These are phyloP conservation scores for Empidonax traillii DNA, from an alignment of 2,113 vertebrate genomes.

Conservation along the genomic window DNA sequence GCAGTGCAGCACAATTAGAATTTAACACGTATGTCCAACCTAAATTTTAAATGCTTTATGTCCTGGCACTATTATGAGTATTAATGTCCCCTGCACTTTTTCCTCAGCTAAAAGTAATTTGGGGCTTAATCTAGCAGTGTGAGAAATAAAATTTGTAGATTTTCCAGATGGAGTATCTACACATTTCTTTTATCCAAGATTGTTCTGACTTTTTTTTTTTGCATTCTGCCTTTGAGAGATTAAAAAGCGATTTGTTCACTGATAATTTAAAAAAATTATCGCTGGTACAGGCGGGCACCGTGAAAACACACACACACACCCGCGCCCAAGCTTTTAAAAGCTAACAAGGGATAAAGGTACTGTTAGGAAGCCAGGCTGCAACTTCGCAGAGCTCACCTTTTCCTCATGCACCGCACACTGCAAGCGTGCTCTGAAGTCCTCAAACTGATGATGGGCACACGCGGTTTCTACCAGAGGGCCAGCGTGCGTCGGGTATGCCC, in stretches of 20 bases:
- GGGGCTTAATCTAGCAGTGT: background rate
- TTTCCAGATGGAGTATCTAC: background rate
- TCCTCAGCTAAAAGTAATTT: background rate
- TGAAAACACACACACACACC: background rate
- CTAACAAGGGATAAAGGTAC: background rate
- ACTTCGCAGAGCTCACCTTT: background rate
- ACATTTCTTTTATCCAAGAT: background rate
- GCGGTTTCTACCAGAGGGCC: background rate
- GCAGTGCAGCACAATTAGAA: background rate
- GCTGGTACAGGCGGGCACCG: background rate
- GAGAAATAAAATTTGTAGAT: background rate
- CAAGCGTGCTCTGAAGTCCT: background rate
- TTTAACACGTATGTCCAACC: background rate
- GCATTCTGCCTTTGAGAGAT: background rate
- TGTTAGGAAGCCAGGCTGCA: background rate
- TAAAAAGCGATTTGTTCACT: background rate
- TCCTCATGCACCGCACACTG: background rate
- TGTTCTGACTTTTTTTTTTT: background rate
- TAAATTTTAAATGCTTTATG: background rate
- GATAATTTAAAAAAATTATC: background rate
- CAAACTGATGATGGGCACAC: background rate
- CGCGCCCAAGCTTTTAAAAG: background rate
- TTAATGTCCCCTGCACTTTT: background rate
- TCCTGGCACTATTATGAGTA: background rate
- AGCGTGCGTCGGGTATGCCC: background rate